Evolutionary conservation across 2,888 invertebrate genomes (phyloP).

Genomic region (Pammene aurita): DNA sequence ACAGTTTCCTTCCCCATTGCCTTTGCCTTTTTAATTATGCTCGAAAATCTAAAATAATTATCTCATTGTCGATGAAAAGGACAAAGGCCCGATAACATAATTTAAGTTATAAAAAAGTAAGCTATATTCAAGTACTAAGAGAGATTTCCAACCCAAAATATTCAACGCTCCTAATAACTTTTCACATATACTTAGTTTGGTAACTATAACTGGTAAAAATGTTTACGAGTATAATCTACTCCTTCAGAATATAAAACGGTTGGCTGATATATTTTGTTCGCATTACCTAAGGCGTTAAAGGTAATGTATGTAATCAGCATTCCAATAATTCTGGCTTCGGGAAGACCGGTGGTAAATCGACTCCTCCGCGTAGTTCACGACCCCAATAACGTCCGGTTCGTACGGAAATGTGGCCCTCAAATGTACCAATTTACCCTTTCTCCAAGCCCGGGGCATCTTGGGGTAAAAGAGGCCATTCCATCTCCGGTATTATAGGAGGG

Average conservation of each 20-base stretch:
- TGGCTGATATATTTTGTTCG: slow-evolving; percentile 13
- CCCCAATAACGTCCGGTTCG: slow-evolving; percentile 63
- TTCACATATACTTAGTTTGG: too few species aligned
- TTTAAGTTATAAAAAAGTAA: too few species aligned
- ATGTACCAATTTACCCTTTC: slow-evolving; percentile 68
- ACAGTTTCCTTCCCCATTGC: too few species aligned
- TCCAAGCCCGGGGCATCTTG: slow-evolving; percentile 52
- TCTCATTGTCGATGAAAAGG: too few species aligned
- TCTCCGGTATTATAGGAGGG: slow-evolving; percentile 58
- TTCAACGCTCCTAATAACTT: too few species aligned
- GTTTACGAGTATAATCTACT: background rate
- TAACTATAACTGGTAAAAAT: too few species aligned
- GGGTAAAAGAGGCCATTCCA: slow-evolving; percentile 61
- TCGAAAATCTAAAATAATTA: too few species aligned
- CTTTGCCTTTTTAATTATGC: too few species aligned
- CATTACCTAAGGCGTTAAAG: slow-evolving; percentile 37
- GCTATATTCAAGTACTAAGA: too few species aligned
- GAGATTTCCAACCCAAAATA: too few species aligned
- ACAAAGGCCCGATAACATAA: too few species aligned
- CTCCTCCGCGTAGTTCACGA: slow-evolving; percentile 56
- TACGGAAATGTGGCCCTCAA: slow-evolving; percentile 63
- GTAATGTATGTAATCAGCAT: slow-evolving; percentile 52
- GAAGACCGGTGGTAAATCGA: slow-evolving; percentile 54
- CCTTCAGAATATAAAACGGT: slow-evolving; percentile 21
- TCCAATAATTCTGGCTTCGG: slow-evolving; percentile 46